phyloP scores from a whole-genome alignment of 2,113 vertebrate species.

The Ploceus nigricollis region DNA sequence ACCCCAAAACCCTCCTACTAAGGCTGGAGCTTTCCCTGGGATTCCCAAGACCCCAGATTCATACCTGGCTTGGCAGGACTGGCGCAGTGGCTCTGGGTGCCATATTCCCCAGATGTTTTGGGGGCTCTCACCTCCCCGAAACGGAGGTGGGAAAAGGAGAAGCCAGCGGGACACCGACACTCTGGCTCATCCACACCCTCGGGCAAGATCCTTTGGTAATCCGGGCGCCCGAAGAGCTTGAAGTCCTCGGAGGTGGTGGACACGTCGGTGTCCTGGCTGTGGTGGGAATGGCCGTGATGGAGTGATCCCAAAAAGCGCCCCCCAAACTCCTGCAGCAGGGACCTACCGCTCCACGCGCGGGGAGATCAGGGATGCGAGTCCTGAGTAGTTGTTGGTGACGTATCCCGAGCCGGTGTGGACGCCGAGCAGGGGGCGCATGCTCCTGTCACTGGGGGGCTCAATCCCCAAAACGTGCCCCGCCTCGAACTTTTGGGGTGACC shows the following conservation, averaged over 20 bases:
- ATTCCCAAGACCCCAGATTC: neutral
- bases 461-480: rapidly evolving
- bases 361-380: rapidly evolving
- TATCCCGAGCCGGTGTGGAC: neutral
- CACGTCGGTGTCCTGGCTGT: neutral
- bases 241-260: conserved; percentile 41
- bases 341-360: neutral
- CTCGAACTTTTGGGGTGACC: rapidly evolving
- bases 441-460: rapidly evolving
- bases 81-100: rapidly evolving
- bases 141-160: neutral
- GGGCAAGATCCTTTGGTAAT: conserved; percentile 21
- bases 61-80: neutral
- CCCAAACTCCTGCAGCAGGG: rapidly evolving
- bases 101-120: rapidly evolving
- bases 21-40: neutral
- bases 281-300: rapidly evolving
- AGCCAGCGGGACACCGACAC: neutral
- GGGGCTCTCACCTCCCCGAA: neutral
- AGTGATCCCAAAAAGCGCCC: rapidly evolving
- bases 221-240: neutral
- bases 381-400: neutral
- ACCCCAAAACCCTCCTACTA: neutral
- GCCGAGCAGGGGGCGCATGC: rapidly evolving
- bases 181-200: neutral